These are phyloP conservation scores for Adineta ricciae DNA, from an alignment of 2,888 invertebrate species.

Conservation along the genomic window DNA sequence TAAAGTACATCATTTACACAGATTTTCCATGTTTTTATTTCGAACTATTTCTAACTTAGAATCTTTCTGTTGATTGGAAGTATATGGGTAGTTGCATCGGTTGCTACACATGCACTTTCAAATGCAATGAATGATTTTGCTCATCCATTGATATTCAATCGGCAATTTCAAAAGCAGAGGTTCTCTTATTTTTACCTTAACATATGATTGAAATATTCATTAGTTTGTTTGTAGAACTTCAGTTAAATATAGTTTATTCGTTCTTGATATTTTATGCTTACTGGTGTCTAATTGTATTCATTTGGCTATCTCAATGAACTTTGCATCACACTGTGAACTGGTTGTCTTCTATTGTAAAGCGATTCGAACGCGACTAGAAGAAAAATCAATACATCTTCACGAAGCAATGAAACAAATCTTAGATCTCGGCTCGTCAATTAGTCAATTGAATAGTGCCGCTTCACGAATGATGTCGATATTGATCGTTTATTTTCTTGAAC, in stretches of 20 bases:
- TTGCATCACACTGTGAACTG: slow-evolving; percentile 48
- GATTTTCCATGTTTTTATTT: background rate
- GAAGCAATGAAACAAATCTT: slow-evolving; percentile 47
- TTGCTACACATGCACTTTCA: slow-evolving; percentile 42
- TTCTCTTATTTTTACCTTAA: background rate
- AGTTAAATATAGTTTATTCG: slow-evolving; percentile 40
- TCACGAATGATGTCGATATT: slow-evolving; percentile 47
- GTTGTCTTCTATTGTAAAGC: slow-evolving; percentile 46
- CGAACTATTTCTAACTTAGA: background rate
- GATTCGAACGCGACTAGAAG: slow-evolving; percentile 43
- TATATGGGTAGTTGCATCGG: slow-evolving; percentile 42
- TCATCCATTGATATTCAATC: background rate
- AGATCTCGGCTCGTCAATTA: slow-evolving; percentile 41
- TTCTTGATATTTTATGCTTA: slow-evolving; percentile 41
- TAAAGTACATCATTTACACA: slow-evolving; percentile 22
- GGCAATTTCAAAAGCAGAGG: background rate
- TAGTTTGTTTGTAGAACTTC: slow-evolving; percentile 27
- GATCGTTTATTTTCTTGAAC: slow-evolving; percentile 43
- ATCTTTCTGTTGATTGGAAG: slow-evolving; percentile 34
- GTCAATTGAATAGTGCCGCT: slow-evolving; percentile 44
- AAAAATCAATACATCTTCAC: slow-evolving; percentile 44
- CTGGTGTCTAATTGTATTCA: slow-evolving; percentile 45
- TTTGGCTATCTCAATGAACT: slow-evolving; percentile 47
- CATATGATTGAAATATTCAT: slow-evolving; percentile 19
- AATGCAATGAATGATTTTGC: slow-evolving; percentile 40